These are phyloP conservation scores for Probosciger aterrimus DNA, from an alignment of 2,113 vertebrate genomes.

Conservation along the genomic window DNA sequence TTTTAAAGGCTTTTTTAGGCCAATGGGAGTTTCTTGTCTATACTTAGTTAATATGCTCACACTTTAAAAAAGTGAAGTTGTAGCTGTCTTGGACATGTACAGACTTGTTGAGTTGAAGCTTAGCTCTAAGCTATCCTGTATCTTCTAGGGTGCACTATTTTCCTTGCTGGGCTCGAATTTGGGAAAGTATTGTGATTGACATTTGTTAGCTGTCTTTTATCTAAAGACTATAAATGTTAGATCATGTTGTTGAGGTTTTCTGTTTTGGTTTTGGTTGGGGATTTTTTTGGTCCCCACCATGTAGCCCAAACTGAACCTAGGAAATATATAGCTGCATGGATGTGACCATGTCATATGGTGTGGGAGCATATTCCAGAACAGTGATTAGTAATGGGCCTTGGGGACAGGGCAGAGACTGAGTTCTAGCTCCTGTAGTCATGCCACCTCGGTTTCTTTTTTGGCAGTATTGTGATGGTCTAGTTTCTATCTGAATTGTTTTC, in stretches of 20 bases:
- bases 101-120: background rate
- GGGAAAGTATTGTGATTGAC: background rate
- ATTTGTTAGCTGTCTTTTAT: background rate
- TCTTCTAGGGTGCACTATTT: background rate
- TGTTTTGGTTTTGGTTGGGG: background rate
- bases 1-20: background rate
- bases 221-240: background rate
- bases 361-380: background rate
- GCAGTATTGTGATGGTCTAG: background rate
- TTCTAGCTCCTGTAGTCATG: background rate
- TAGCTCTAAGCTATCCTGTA: background rate
- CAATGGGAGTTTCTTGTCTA: background rate
- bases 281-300: fast-evolving
- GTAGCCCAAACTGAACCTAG: background rate
- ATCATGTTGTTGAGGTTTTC: background rate
- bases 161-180: background rate
- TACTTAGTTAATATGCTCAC: background rate
- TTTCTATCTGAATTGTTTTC: background rate
- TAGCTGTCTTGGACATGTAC: background rate
- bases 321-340: background rate
- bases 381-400: slow-evolving; percentile 35
- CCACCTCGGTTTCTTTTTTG: background rate
- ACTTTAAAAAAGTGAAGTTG: background rate
- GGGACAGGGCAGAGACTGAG: slow-evolving; percentile 45
- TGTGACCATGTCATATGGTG: background rate